Evolutionary conservation across 2,888 invertebrate genomes (phyloP).

Genomic region (Ophraella communa): DNA sequence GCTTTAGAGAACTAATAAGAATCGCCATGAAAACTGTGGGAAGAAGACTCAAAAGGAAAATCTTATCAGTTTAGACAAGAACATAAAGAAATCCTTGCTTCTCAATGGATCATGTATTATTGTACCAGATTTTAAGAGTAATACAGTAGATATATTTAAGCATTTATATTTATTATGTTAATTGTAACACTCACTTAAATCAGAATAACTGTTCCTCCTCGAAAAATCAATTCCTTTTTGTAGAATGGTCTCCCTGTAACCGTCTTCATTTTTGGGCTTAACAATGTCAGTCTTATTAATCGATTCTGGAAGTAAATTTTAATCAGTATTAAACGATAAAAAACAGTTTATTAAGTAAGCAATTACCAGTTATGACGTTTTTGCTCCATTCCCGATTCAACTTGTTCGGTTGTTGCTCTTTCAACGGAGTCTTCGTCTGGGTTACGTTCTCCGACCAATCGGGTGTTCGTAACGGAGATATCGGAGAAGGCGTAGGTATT

Average conservation of each 20-base stretch:
- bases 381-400: slow-evolving; percentile 52
- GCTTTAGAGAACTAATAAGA: no score
- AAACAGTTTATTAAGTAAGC: slow-evolving; percentile 12
- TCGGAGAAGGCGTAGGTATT: slow-evolving; percentile 55
- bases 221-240: slow-evolving; percentile 72
- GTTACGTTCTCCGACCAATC: slow-evolving; percentile 63
- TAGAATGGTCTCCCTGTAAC: slow-evolving; percentile 61
- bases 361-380: slow-evolving; percentile 43
- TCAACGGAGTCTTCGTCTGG: slow-evolving; percentile 60
- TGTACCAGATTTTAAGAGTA: no score
- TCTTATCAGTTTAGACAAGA: no score
- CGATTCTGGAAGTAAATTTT: slow-evolving; percentile 43
- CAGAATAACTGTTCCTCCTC: slow-evolving; percentile 76
- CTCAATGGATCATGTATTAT: no score
- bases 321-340: not conserved
- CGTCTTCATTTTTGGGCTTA: slow-evolving; percentile 54
- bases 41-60: no score
- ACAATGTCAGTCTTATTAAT: slow-evolving; percentile 49
- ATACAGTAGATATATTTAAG: not conserved
- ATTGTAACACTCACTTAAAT: slow-evolving; percentile 73
- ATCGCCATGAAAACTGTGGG: no score
- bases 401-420: slow-evolving; percentile 60
- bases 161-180: not conserved
- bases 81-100: no score
- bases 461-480: slow-evolving; percentile 59